A percentile compares a stretch with the other conserved stretches of the same genome.
Evolutionary conservation across 1,140 invertebrate species (phyloP).

Genomic region (Anthonomus grandis): DNA sequence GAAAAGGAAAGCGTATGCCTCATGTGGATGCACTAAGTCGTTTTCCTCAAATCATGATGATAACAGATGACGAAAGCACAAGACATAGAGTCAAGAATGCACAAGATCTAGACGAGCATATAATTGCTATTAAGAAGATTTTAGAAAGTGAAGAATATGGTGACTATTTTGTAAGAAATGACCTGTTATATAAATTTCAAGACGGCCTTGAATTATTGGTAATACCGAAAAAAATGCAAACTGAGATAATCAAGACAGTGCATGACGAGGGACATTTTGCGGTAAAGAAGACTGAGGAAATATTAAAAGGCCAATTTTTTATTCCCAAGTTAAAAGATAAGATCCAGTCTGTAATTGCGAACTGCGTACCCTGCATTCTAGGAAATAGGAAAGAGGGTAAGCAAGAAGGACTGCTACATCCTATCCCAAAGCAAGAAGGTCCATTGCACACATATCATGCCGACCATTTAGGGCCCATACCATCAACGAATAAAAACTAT

Average conservation of each 20-base stretch:
- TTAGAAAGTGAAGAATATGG: conserved; percentile 28
- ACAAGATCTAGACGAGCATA: conserved; percentile 32
- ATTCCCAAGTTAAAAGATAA: conserved; percentile 43
- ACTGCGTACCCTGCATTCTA: conserved; percentile 47
- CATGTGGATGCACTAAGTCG: conserved; percentile 50
- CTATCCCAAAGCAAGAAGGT: conserved; percentile 31
- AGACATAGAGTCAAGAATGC: conserved; percentile 17
- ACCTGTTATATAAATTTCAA: conserved; percentile 26
- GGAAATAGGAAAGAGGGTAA: conserved; percentile 47
- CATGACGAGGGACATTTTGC: conserved; percentile 35
- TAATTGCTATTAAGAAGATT: conserved; percentile 30
- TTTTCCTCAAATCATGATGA: conserved; percentile 35
- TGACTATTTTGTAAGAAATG: conserved; percentile 31
- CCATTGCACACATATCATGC: conserved; percentile 41
- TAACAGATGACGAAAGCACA: conserved; percentile 13
- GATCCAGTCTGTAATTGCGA: conserved; percentile 39
- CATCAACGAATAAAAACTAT: conserved; percentile 43
- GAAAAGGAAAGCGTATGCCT: conserved; percentile 43
- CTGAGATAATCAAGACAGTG: conserved; percentile 27
- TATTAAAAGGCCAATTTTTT: conserved; percentile 45
- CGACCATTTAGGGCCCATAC: conserved; percentile 46
- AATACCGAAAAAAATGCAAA: conserved; percentile 27
- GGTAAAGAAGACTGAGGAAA: conserved; percentile 43
- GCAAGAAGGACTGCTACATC: conserved; percentile 41
- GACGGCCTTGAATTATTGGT: conserved; percentile 25